phyloP scores from a whole-genome alignment of 2,888 invertebrate species.

The Rutpela maculata region DNA sequence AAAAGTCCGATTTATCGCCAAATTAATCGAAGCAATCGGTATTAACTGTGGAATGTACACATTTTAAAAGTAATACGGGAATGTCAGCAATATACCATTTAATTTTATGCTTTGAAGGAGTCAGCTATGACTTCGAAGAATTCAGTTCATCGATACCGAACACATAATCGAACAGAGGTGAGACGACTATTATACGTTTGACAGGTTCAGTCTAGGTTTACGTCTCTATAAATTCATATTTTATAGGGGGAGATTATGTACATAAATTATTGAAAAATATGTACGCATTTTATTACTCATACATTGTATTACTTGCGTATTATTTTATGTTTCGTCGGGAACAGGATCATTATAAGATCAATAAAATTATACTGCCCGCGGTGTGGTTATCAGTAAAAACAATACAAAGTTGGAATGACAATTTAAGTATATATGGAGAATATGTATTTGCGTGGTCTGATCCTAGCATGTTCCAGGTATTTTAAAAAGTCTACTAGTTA shows the following conservation, averaged over 20 bases:
- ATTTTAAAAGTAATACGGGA: not conserved
- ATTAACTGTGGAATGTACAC: not conserved
- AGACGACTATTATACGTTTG: conserved; percentile 40
- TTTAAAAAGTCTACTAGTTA: too few relatives aligned
- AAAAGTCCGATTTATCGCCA: not conserved
- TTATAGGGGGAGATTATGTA: conserved; percentile 46
- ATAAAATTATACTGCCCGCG: conserved; percentile 34
- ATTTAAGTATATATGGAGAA: not conserved
- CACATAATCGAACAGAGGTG: conserved; percentile 35
- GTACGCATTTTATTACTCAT: conserved; percentile 33
- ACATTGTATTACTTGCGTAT: conserved; percentile 29
- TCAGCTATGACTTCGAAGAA: conserved; percentile 33
- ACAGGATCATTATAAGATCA: conserved; percentile 35
- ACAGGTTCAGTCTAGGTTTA: conserved; percentile 48
- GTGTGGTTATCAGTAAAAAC: conserved; percentile 14
- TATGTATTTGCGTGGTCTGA: not conserved
- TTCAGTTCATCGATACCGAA: conserved; percentile 34
- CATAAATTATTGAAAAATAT: conserved; percentile 41
- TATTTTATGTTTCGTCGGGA: conserved; percentile 31
- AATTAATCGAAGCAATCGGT: not conserved
- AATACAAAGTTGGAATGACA: conserved; percentile 2
- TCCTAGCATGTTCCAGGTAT: too few relatives aligned
- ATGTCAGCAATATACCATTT: not conserved
- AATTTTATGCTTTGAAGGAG: not conserved
- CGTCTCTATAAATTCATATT: conserved; percentile 54